Percentiles rank a stretch among this genome's conserved stretches.
Conservation (phyloP, 2,797 vertebrate species). For the Microchirus variegatus region DNA sequence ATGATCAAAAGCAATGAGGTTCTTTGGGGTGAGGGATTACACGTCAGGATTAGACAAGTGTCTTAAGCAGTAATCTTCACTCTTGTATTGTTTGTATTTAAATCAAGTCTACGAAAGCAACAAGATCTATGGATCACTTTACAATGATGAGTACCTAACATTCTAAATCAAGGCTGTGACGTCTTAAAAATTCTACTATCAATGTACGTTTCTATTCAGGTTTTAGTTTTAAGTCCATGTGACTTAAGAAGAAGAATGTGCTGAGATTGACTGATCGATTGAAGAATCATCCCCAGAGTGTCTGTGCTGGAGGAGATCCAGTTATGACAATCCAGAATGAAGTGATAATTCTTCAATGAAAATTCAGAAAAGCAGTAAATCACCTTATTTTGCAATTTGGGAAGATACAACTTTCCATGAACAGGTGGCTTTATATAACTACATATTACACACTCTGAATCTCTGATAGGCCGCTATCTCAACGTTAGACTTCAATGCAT, state of each 20-base stretch:
- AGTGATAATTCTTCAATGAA: slow-evolving; percentile 42
- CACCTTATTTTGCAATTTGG: slow-evolving; percentile 37
- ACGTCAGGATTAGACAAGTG: slow-evolving; percentile 46
- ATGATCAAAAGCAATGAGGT: slow-evolving; percentile 37
- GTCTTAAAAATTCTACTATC: too few relatives aligned
- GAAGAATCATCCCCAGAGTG: slow-evolving; percentile 41
- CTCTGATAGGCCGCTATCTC: slow-evolving; percentile 24
- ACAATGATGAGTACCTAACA: slow-evolving; percentile 17
- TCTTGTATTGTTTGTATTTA: slow-evolving; percentile 32
- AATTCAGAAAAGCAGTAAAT: slow-evolving; percentile 33
- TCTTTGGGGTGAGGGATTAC: slow-evolving; percentile 34
- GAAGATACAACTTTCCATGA: slow-evolving; percentile 33
- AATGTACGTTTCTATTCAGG: not conserved
- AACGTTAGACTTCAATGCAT: slow-evolving; percentile 12
- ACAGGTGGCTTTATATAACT: too few relatives aligned
- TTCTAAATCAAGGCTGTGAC: not conserved
- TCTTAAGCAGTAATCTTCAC: slow-evolving; percentile 34
- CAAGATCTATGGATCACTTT: slow-evolving; percentile 36
- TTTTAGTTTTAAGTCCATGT: slow-evolving; percentile 28
- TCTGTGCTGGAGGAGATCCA: slow-evolving; percentile 30
- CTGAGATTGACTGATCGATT: slow-evolving; percentile 31
- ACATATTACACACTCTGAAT: slow-evolving; percentile 4
- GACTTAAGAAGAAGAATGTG: slow-evolving; percentile 26
- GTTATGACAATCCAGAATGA: slow-evolving; percentile 23
- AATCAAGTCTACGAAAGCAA: slow-evolving; percentile 30